Percentiles rank a stretch among this genome's conserved stretches.
Conservation (phyloP, 2,797 vertebrate species). For the Macrochelys suwanniensis region DNA sequence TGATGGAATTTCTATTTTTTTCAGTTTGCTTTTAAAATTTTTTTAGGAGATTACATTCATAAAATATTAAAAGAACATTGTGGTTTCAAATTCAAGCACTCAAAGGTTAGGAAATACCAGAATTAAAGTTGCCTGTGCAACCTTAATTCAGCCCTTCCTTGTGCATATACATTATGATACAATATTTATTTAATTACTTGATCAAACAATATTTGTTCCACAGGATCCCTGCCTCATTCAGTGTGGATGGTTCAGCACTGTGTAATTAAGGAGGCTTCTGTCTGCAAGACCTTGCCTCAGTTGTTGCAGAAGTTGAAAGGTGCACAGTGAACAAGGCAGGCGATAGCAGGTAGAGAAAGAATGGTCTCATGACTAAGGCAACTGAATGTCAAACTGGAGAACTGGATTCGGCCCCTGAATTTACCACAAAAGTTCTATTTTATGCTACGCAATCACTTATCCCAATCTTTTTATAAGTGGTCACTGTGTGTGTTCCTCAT, state of each 20-base stretch:
- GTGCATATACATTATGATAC: rapidly evolving
- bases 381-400: background rate
- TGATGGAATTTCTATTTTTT: rapidly evolving
- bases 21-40: background rate
- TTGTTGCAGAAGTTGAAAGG: background rate
- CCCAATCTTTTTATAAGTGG: background rate
- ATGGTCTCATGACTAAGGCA: rapidly evolving
- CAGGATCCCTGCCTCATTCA: background rate
- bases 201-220: background rate
- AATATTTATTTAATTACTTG: background rate
- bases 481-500: background rate
- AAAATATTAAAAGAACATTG: background rate
- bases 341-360: rapidly evolving
- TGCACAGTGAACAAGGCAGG: background rate
- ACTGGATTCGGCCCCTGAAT: background rate
- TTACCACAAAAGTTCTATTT: background rate
- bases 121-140: background rate
- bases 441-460: background rate
- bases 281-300: background rate
- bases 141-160: rapidly evolving
- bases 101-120: rapidly evolving
- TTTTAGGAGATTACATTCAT: background rate
- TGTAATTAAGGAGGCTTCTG: rapidly evolving
- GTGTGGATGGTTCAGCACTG: background rate
- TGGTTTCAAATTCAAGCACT: background rate